A percentile compares a stretch with the other conserved stretches of the same genome.
Conservation (phyloP, 1,140 invertebrate genomes). For the Phthorimaea operculella region DNA sequence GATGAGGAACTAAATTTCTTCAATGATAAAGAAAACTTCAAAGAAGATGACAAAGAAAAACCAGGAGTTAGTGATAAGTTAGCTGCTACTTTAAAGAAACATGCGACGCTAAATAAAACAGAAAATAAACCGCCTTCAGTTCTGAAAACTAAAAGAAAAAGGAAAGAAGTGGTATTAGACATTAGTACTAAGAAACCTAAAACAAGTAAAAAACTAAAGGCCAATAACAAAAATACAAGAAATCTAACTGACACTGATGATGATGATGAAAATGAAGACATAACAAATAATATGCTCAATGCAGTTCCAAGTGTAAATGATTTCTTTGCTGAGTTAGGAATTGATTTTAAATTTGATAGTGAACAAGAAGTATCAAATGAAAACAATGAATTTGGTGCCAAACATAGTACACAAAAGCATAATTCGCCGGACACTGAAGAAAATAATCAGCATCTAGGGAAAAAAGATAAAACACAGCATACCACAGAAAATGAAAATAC, state of each 20-base stretch:
- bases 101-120: conserved; percentile 45
- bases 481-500: no score
- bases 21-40: conserved; percentile 19
- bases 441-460: background rate
- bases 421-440: conserved; percentile 7
- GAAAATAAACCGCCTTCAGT: conserved; percentile 29
- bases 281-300: conserved; percentile 32
- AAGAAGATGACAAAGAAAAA: conserved; percentile 22
- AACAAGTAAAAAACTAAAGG: conserved; percentile 18
- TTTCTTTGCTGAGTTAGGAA: conserved; percentile 44
- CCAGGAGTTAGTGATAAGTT: conserved; percentile 26
- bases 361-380: background rate
- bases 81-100: conserved; percentile 55
- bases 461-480: no score
- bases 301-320: conserved; percentile 61
- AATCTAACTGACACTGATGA: conserved; percentile 12
- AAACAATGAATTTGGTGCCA: background rate
- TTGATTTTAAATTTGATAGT: conserved; percentile 38
- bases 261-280: conserved; percentile 29
- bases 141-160: conserved; percentile 39
- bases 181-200: conserved; percentile 21
- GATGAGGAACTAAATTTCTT: conserved; percentile 15
- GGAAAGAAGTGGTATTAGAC: conserved; percentile 40
- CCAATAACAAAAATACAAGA: conserved; percentile 15
- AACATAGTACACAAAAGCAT: background rate